phyloP scores from a whole-genome alignment of 2,797 vertebrate genomes.

The Pantherophis alleghaniensis region DNA sequence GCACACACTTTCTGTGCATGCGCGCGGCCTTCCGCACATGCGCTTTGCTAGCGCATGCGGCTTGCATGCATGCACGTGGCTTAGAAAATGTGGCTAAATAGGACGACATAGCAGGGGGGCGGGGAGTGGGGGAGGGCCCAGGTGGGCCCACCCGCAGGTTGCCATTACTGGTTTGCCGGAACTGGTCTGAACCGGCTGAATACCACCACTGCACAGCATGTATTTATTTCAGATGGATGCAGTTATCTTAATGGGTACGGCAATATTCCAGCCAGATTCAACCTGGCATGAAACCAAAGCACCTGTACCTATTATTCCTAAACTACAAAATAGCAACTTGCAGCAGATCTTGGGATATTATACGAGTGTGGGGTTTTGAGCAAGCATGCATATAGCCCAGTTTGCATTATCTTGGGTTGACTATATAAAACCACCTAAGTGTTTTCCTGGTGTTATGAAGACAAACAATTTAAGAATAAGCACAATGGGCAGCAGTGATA shows the following conservation, averaged over 20 bases:
- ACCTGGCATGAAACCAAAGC: background rate
- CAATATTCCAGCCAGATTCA: background rate
- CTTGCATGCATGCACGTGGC: no score
- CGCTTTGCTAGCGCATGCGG: no score
- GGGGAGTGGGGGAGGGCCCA: no score
- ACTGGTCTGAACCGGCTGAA: no score
- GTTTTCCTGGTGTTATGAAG: background rate
- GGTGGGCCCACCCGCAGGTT: no score
- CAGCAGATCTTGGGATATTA: background rate
- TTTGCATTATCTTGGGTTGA: background rate
- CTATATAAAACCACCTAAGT: background rate
- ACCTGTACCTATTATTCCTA: background rate
- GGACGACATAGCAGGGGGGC: no score
- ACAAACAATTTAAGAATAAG: slow-evolving; percentile 11
- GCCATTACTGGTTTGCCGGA: no score
- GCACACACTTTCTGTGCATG: no score
- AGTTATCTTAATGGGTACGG: background rate
- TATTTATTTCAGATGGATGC: background rate
- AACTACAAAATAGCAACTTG: background rate
- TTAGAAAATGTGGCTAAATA: no score
- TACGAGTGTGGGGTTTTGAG: background rate
- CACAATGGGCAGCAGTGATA: background rate
- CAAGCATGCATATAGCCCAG: background rate
- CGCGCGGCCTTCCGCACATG: no score
- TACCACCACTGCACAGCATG: no score